A percentile compares a stretch with the other conserved stretches of the same genome.
Conservation (phyloP, 2,797 vertebrate species). For the Tenualosa thibaudeaui region DNA sequence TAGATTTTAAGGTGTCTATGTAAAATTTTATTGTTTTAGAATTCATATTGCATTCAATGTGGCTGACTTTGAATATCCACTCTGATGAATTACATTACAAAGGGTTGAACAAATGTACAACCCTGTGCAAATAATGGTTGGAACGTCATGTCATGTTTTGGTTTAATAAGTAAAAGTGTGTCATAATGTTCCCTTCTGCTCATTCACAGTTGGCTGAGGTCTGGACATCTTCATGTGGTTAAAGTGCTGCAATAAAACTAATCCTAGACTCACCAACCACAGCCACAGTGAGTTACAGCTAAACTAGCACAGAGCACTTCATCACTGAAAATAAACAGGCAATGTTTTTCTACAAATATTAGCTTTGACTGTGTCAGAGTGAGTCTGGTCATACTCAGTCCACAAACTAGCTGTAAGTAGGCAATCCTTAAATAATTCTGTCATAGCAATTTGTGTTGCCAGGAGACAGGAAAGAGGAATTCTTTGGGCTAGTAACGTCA, state of each 20-base stretch:
- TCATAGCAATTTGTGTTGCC: slow-evolving; percentile 58
- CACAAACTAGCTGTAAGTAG: neutral
- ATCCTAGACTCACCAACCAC: too few species aligned
- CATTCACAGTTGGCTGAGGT: too few species aligned
- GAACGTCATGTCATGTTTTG: neutral
- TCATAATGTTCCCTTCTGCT: neutral
- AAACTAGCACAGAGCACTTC: neutral
- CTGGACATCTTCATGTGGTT: too few species aligned
- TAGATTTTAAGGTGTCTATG: neutral
- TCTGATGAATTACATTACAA: neutral
- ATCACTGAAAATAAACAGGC: neutral
- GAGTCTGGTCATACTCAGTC: neutral
- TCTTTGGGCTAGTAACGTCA: slow-evolving; percentile 65
- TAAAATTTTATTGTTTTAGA: neutral
- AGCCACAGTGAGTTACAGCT: neutral
- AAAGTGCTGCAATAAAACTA: too few species aligned
- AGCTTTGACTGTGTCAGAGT: neutral
- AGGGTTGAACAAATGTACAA: neutral
- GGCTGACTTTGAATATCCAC: neutral
- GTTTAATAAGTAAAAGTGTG: neutral
- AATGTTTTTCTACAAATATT: neutral
- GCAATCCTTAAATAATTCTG: neutral
- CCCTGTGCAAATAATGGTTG: neutral
- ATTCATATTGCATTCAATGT: neutral
- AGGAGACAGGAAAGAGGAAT: slow-evolving; percentile 62